Evolutionary conservation across 2,113 vertebrate species (phyloP), one percentile per base, ranked within the genome.

Genomic region (Taurulus bubalis): DNA sequence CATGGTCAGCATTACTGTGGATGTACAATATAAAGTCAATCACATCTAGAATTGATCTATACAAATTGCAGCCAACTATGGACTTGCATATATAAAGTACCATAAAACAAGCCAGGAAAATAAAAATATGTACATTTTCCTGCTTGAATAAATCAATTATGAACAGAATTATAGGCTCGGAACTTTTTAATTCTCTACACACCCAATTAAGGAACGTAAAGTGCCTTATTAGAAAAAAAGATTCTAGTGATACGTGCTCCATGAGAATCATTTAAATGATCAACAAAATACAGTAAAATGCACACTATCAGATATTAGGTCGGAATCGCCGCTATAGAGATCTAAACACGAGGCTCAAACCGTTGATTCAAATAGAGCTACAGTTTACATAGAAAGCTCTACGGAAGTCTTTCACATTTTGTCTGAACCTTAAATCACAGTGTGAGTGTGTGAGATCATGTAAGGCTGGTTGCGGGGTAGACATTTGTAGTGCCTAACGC

Each of bases 21-120:
- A 93, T 96, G 93, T 93, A 97, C 93, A 97, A 90, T 30, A 87
- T 86, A 94, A 92, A 87, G 82, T 93, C 85, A 91, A 82, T 90
- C 85, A 85, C 90, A 88, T 94, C 94, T 95, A 95, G 82, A 85
- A 84, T 82, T 53, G 60, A 82, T 91, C 93, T 95, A 94, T 93
- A 95, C 95, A 95, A 32, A 68, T 66, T 85, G 67, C 80, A 89
- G 86, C 70, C 59, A 75, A 62, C 22, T 40, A 67, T 34, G 53
- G 82, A 76, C 79, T 32, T 59, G 53, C 65, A 85, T 80, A 87
- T 84, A 92, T 74, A 83, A 85, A 90, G 90, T 90, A 93, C 85
- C 89, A 80, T 92, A 92, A 92, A 49, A 93, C 92, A 65, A 83
- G 53, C 3, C 53, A 86, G 87, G 79, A 85, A 88, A 88, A 86